A percentile compares a stretch with the other conserved stretches of the same genome.
Evolutionary conservation across 2,888 invertebrate species (phyloP).

Genomic region (Heliconius charithonia): DNA sequence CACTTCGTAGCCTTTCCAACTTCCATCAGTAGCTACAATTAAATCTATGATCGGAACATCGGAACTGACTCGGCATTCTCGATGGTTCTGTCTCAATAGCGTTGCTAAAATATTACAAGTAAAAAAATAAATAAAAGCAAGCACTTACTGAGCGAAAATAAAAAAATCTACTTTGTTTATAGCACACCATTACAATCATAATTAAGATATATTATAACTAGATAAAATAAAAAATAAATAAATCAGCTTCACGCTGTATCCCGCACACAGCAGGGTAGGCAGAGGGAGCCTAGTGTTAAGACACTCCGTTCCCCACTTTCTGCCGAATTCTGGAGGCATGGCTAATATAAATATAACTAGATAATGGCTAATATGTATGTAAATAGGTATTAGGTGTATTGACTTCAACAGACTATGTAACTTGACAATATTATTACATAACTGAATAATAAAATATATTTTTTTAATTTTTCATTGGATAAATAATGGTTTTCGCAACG

Average conservation of each 20-base stretch:
- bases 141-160: background rate
- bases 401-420: too few species aligned
- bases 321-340: too few species aligned
- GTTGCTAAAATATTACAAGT: slow-evolving; percentile 56
- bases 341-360: too few species aligned
- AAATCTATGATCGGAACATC: slow-evolving; percentile 79
- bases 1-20: slow-evolving; percentile 82
- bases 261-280: too few species aligned
- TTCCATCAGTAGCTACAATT: slow-evolving; percentile 83
- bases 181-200: background rate
- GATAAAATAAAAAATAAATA: too few species aligned
- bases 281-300: too few species aligned
- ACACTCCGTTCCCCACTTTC: too few species aligned
- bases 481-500: background rate
- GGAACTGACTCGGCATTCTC: slow-evolving; percentile 62
- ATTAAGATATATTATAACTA: too few species aligned
- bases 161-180: background rate
- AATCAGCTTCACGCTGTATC: too few species aligned
- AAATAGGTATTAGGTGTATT: too few species aligned
- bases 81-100: slow-evolving; percentile 62
- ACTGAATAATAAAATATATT: background rate
- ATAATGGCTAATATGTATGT: too few species aligned
- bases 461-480: background rate
- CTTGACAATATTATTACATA: background rate
- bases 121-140: background rate